Evolutionary conservation across 1,140 invertebrate species (phyloP).

Genomic region (Bombus vancouverensis): DNA sequence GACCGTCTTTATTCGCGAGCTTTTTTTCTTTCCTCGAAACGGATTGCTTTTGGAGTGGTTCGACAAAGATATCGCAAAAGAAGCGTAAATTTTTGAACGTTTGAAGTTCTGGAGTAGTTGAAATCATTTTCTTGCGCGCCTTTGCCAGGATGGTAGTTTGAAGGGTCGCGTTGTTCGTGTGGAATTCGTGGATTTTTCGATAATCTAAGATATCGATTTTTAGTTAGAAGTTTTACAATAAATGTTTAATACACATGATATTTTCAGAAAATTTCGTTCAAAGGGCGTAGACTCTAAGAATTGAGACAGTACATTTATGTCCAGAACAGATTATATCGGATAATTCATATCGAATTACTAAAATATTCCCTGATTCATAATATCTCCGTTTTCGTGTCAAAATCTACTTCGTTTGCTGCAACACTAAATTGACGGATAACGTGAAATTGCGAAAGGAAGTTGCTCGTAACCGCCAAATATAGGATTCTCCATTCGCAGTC

Average conservation of each 20-base stretch:
- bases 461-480: not conserved
- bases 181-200: not conserved
- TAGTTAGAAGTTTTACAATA: not conserved
- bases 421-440: not conserved
- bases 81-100: not conserved
- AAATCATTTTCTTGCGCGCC: not conserved
- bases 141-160: too few species aligned
- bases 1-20: not conserved
- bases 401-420: not conserved
- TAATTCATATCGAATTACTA: too few species aligned
- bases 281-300: not conserved
- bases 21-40: not conserved
- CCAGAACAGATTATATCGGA: too few species aligned
- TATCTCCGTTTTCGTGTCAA: too few species aligned
- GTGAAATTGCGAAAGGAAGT: not conserved
- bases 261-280: not conserved
- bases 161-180: too few species aligned
- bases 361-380: not conserved
- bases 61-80: not conserved
- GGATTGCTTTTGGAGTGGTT: not conserved
- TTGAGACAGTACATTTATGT: too few species aligned
- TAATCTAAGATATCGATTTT: not conserved
- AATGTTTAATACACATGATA: too few species aligned
- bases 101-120: not conserved
- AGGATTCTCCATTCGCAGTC: too few species aligned